Conservation (phyloP, 2,888 invertebrate species). For the Nemotelus pantherinus region DNA sequence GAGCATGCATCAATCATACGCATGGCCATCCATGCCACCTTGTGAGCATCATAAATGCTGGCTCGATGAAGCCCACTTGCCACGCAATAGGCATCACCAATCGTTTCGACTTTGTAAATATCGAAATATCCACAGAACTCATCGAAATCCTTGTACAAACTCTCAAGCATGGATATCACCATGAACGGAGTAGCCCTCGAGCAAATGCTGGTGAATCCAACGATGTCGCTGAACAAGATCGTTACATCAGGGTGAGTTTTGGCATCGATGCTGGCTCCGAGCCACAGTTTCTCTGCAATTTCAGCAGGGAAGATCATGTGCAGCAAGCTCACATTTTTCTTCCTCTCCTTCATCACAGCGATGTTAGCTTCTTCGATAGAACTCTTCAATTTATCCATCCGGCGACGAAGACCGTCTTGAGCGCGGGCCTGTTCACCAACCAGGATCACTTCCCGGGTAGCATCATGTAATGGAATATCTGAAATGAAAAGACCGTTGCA, state of each 20-base stretch:
- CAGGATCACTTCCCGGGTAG: slow-evolving; percentile 92
- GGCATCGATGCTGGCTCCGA: slow-evolving; percentile 91
- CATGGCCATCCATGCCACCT: slow-evolving; percentile 96
- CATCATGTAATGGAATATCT: slow-evolving; percentile 95
- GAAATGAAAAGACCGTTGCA: slow-evolving; percentile 94
- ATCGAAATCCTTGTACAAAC: slow-evolving; percentile 92
- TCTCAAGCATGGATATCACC: slow-evolving; percentile 94
- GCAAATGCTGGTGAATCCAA: slow-evolving; percentile 95
- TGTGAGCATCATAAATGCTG: slow-evolving; percentile 89
- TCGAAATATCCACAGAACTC: slow-evolving; percentile 91
- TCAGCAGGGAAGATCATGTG: slow-evolving; percentile 95
- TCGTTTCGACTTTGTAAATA: slow-evolving; percentile 97
- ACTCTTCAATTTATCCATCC: slow-evolving; percentile 94
- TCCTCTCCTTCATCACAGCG: slow-evolving; percentile 91
- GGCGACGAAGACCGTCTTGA: slow-evolving; percentile 88
- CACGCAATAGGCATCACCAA: slow-evolving; percentile 96
- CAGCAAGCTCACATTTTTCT: slow-evolving; percentile 92
- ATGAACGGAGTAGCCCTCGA: slow-evolving; percentile 94
- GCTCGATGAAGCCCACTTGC: slow-evolving; percentile 91
- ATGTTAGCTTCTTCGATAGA: slow-evolving; percentile 93
- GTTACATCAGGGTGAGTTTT: slow-evolving; percentile 94
- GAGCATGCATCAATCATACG: slow-evolving; percentile 93
- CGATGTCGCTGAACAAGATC: slow-evolving; percentile 95
- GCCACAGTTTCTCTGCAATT: slow-evolving; percentile 92
- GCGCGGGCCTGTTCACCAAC: slow-evolving; percentile 96